Base-by-base conservation (phyloP, 2,113 vertebrate genomes). In the Xenopus laevis region DNA sequence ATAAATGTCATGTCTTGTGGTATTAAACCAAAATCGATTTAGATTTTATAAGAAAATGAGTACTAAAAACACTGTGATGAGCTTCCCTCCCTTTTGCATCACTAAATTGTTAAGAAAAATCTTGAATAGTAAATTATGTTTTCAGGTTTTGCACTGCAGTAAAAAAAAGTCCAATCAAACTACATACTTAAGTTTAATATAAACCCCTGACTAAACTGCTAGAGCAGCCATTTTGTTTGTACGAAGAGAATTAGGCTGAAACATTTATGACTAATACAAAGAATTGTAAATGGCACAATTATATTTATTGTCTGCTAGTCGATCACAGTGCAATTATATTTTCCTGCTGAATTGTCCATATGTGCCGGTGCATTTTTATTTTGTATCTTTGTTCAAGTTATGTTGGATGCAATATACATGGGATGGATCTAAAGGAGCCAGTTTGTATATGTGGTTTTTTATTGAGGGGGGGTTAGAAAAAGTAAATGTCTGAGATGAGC, bases 1-100 rank as follows among this genome's bases (percentile, higher is more conserved):
- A 79, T 82, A 82, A 83, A 81, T 83, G 79, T 80, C 78, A 78
- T 80, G 77, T 83, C 82, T 77, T 80, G 12, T 84, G 71, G 81
- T 79, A 77, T 86, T 84, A 87, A 82, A 67, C 44, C 33, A 82
- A 82, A 86, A 84, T 78, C 79, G 80, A 83, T 84, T 81, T 79
- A 72, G 75, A 80, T 84, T 84, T 82, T 83, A 85, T 84, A 82
- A 80, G 81, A 84, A 82, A 82, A 82, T 83, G 81, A 84, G 78
- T 79, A 79, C 68, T 71, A 81, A 82, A 77, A 76, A 17, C 68
- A 57, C 21, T 8, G 10, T 78, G 46, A 78, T 78, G 75, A 83
- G 46, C 53, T 83, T 82, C 83, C 73, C 78, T 81, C 77, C 71
- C 72, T 83, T 84, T 72, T 62, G 59, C 71, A 79, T 75, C 81